Evolutionary conservation across 1,140 invertebrate genomes (phyloP), one percentile per base, ranked within the genome.

Genomic region (Antheraea mylitta): DNA sequence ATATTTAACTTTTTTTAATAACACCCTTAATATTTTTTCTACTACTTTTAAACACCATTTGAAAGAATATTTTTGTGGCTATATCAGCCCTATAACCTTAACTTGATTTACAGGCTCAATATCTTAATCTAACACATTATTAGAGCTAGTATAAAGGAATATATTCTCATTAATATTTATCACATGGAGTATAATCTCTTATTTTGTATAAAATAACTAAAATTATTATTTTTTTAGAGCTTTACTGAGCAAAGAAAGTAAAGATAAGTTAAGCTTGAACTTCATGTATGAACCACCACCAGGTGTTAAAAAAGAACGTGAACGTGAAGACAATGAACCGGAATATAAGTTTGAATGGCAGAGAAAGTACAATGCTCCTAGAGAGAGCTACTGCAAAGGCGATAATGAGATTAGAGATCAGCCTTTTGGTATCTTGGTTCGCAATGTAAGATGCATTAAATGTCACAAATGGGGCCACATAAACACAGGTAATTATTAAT

Each of bases 211-310:
- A 2, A 30, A 4, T 30, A 30, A 1, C 4, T 30, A 30, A 30
- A 30, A 2, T 30, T 30, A 30, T 30, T 30, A 3, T 9, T 42
- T 3, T 42, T 42, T 42, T 82, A 98, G 97, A 92, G 98, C 98
- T 9, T 94, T 99, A 85, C 92, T 99, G 60, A 99, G 98, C 80
- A 99, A 99, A 92, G 98, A 99, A 76, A 98, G 97, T 82, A 99
- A 99, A 88, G 99, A 99, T 67, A 99, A 99, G 89, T 89, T 99
- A n/a, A 99, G 98, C 75, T 95, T 99, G 0, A 99, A 98, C 93
- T 99, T 99, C 85, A 99, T 99, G 98, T 99, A 99, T 92, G 99
- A 99, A 92, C 98, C 99, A n/a, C 99, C 99, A 69, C 98, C 98
- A 38, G 99, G 99, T 59, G 97, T 97, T 11, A 97, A 97, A 81